Base-by-base conservation (phyloP, 2,113 vertebrate genomes). In the Entosphenus tridentatus region DNA sequence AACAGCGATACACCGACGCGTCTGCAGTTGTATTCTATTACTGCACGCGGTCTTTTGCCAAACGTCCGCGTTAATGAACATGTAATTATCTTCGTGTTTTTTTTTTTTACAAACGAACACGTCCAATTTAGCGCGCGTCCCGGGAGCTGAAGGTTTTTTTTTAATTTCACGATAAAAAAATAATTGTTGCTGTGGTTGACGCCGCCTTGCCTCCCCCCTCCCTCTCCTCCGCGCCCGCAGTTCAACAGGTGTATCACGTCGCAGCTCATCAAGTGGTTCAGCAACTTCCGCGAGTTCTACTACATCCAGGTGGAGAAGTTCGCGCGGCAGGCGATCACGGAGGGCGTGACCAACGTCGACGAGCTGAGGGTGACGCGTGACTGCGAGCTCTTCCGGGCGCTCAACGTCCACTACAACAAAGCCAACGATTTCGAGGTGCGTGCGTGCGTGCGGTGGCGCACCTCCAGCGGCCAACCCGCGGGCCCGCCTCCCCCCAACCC, bases 201-300 rank as follows among this genome's bases (percentile, higher is more conserved):
- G 62, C 62, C 62, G 9, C 62, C n/a, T 65, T 65, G 7, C 14
- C 9, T 14, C 59, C 59, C 62, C 58, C 13, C n/a, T 11, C 62
- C 10, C 62, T 9, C 62, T 21, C 62, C 62, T 2, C 62, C 62
- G n/a, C 14, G 55, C 16, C 67, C 62, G 58, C 71, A 84, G 83
- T 84, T 84, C 68, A 84, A 83, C 73, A 80, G 83, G 73, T 84
- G 83, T 10, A 81, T 84, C 74, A 84, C 82, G 72, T 84, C 83
- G 57, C 83, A 84, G 80, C 82, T 84, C 74, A 84, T 84, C 75
- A 84, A 84, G 76, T 84, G 83, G 83, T 84, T 84, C 80, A 84
- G 83, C 70, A 84, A 84, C 79, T 84, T 84, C 80, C 77, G 83
- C 71, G 83, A 84, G 79, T 84, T 84, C 79, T 84, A 83, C 80